phyloP scores from a whole-genome alignment of 92 coral and sea anemone species.

The Plumapathes pennacea region DNA sequence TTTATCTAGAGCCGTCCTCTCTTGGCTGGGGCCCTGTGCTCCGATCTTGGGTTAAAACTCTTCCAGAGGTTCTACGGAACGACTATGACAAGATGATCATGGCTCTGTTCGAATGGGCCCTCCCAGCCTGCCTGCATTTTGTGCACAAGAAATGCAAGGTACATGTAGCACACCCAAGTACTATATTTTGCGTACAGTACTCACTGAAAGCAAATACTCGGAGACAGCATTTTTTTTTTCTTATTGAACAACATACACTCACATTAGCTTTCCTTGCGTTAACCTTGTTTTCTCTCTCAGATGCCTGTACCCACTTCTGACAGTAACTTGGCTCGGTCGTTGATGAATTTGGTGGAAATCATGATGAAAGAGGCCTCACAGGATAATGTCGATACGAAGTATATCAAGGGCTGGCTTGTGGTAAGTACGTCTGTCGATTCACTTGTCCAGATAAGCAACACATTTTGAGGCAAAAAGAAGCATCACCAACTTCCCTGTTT shows the following conservation, averaged over 20 bases:
- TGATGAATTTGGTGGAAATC: conserved; percentile 97
- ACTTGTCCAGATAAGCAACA: too few relatives aligned
- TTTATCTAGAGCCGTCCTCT: conserved; percentile 93
- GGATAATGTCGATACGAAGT: conserved; percentile 67
- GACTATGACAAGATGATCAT: conserved; percentile 76
- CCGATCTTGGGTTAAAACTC: conserved; percentile 81
- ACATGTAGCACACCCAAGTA: conserved; percentile 2
- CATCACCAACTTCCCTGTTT: too few relatives aligned
- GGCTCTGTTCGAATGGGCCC: conserved; percentile 89
- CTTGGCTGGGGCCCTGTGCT: conserved; percentile 96
- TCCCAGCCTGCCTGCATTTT: conserved; percentile 84
- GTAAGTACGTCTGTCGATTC: conserved; percentile 45
- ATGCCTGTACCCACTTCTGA: conserved; percentile 88
- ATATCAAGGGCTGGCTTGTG: conserved; percentile 87
- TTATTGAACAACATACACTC: too few relatives aligned
- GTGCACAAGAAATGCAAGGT: conserved; percentile 96
- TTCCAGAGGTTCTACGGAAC: conserved; percentile 61
- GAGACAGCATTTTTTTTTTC: too few relatives aligned
- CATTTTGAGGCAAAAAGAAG: too few relatives aligned
- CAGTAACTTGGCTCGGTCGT: conserved; percentile 91
- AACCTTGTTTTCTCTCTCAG: too few relatives aligned
- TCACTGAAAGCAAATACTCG: too few relatives aligned
- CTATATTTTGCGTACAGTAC: too few relatives aligned
- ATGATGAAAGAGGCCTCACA: conserved; percentile 86
- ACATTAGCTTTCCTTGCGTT: too few relatives aligned